Base-by-base conservation (phyloP, 2,797 vertebrate genomes). In the Hybognathus amarus region DNA sequence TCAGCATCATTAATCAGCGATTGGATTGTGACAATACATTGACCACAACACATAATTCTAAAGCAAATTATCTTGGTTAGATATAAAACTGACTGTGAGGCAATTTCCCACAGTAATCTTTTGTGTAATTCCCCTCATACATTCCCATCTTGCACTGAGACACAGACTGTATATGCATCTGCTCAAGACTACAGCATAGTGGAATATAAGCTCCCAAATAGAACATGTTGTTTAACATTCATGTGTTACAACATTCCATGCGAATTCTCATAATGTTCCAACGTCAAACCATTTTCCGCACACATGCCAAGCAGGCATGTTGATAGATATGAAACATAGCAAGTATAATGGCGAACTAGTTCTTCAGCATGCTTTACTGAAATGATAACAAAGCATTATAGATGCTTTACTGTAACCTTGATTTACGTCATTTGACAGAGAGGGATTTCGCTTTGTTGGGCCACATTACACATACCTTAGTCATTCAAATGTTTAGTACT, bases 401-500 rank as follows among this genome's bases (percentile, higher is more conserved):
- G 20, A 13, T 30, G n/a, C 5, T 75, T 54, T 42, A 27, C 20
- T 18, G 50, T 15, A 71, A 59, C 47, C 1, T 50, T 27, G 2
- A 27, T 75, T 52, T 66, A 1, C 2, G 4, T 67, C 18, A 56
- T 42, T 33, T 42, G n/a, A 52, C 17, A 33, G 30, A 11, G 40
- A 66, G 1, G 15, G 42, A 15, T 50, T 30, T 45, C 2, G 36
- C 42, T 63, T 33, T 52, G 61, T 20, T 30, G 11, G 17, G 42
- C 36, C 11, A n/a, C 78, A 47, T 81, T 63, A 9, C 36, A 69
- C 56, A 56, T 68, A 27, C 38, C 79, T 40, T 38, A 54, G 12
- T 24, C 5, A 68, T 38, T 36, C 3, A 1, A 42, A 61, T 3
- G 2, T 77, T 45, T 77, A 74, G 20, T 33, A 52, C 33, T 45